These are phyloP conservation scores for Formica selysi DNA, from an alignment of 1,140 invertebrate species.

Conservation along the genomic window DNA sequence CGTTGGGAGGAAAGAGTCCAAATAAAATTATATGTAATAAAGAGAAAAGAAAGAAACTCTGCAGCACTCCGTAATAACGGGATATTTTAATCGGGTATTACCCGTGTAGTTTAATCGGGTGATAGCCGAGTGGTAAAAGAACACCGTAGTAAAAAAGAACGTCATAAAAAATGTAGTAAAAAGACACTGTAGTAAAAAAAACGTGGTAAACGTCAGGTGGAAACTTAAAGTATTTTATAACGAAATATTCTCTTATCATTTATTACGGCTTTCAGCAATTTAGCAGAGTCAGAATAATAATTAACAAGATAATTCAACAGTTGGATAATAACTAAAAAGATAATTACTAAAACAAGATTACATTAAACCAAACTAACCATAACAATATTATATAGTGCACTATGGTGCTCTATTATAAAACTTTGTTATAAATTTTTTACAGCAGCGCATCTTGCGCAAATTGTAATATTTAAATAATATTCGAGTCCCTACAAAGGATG, in stretches of 20 bases:
- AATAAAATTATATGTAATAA: conserved; percentile 41
- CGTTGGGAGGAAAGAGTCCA: conserved; percentile 6
- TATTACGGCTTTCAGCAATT: background rate
- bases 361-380: background rate
- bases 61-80: conserved; percentile 3
- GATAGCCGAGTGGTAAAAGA: background rate
- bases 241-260: background rate
- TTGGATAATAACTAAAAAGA: conserved; percentile 10
- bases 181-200: too few species aligned
- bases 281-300: background rate
- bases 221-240: background rate
- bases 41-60: background rate
- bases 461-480: background rate
- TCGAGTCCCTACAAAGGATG: background rate
- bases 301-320: background rate
- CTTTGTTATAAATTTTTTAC: background rate
- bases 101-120: background rate
- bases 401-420: background rate
- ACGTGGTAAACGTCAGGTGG: background rate
- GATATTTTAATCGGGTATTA: background rate
- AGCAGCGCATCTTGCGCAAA: background rate
- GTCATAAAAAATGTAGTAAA: too few species aligned
- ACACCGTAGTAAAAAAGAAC: too few species aligned
- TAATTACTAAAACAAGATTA: background rate
- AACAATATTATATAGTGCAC: background rate